Evolutionary conservation across 2,888 invertebrate genomes (phyloP), one percentile per base, ranked within the genome.

Genomic region (Callyntrura guangdongensis): DNA sequence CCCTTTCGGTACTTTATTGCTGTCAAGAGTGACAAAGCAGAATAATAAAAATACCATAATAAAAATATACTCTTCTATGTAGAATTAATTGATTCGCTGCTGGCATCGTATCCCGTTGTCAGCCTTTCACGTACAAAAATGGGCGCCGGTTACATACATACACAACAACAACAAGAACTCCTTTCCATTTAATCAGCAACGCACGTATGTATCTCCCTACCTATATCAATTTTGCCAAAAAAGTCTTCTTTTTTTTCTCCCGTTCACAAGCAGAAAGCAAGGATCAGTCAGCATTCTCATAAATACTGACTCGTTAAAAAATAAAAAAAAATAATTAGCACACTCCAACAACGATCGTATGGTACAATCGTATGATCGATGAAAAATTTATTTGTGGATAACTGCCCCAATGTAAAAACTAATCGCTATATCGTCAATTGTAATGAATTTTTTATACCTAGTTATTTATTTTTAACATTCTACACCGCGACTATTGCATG

Each of bases 31-130:
- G 77, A 77, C 77, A 77, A 27, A 22, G 53, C 12, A 53, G 45
- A 77, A 47, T 74, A 74, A 74, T 74, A 74, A 74, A 74, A 74
- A 20, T 9, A 49, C 12, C 11, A 47, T 74, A 74, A 74, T 74
- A 74, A 74, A 74, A 74, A 74, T 47, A 47, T 9, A 25, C 12
- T 74, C 9, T 49, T 49, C 5, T 14, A 53, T 47, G 22, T 47
- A 4, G 45, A 74, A 74, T 47, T 69, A 69, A 45, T 69, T 69
- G 69, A 69, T 69, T 69, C 69, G 6, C 17, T n/a, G 45, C 11
- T 14, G 36, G 69, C 45, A 25, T 8, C 14, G 45, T 20, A 69
- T 45, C 45, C 69, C 45, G 45, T 45, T 8, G 69, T 69, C 36
- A 69, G 11, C 36, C 45, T 12, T 69, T 69, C 45, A 45, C 17